Base-by-base conservation (phyloP, 2,797 vertebrate species). In the Chelon auratus region DNA sequence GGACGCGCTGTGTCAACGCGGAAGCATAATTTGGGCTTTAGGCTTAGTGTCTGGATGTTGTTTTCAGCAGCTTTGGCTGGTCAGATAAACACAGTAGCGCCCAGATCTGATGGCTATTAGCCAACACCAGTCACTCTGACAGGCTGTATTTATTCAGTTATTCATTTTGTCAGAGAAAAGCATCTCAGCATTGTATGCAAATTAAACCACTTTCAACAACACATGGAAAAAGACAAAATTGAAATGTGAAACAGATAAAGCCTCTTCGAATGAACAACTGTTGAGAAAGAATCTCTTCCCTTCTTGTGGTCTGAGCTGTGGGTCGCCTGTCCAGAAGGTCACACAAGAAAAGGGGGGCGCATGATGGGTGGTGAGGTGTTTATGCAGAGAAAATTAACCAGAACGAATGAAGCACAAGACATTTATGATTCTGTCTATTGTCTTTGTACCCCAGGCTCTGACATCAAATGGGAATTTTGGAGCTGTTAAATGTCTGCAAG, bases 401-500 rank as follows among this genome's bases (percentile, higher is more conserved):
- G 59, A 56, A 17, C 12, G 39, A 37, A 78, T 67, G 50, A 72
- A 85, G n/a, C 48, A 9, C 17, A 10, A 56, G 14, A 62, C 5
- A 11, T 72, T 66, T 20, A 58, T 47, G 30, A 30, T 36, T 15
- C 50, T 51, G 54, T 56, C 60, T 33, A n/a, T 52, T 11, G 56
- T 56, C 72, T 83, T 62, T n/a, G 59, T 72, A 78, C 54, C 67
- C 59, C 26, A 52, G 81, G 66, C 51, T 62, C 67, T 70, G 43
- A 68, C 74, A 66, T 62, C 72, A 84, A 87, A 84, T 74, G 51
- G 54, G 62, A 68, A 69, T 77, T 81, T 53, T 70, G 58, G 69
- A 87, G 62, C 75, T 72, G 75, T 81, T 75, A 72, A 77, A 72
- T 37, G 52, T 80, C 65, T 59, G 12, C 30, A 82, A 89, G 73